Percentiles rank a stretch among this genome's conserved stretches.
Evolutionary conservation across 2,113 vertebrate genomes (phyloP).

Genomic region (Capricornis sumatraensis): DNA sequence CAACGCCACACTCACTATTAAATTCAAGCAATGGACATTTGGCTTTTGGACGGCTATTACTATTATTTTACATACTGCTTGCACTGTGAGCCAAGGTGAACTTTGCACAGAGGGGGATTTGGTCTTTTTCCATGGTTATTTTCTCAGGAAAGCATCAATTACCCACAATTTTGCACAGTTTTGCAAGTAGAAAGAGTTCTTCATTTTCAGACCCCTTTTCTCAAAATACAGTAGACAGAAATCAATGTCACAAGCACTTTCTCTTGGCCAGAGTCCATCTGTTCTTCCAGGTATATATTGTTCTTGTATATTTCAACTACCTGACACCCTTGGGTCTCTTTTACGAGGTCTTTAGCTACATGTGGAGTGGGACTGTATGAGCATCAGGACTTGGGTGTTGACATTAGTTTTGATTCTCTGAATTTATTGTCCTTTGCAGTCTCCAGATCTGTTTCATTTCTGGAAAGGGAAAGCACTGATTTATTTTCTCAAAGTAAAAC

Average conservation of each 20-base stretch:
- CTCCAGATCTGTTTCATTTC: not conserved
- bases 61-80: not conserved
- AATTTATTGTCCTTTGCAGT: not conserved
- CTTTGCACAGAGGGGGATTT: not conserved
- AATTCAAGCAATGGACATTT: not conserved
- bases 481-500: not conserved
- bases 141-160: not conserved
- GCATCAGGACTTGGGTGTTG: not conserved
- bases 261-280: not conserved
- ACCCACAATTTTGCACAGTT: not conserved
- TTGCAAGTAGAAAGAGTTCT: conserved; percentile 9
- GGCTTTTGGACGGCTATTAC: not conserved
- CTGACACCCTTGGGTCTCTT: not conserved
- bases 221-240: not conserved
- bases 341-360: not conserved
- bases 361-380: not conserved
- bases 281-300: not conserved
- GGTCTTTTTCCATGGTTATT: not conserved
- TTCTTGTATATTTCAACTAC: not conserved
- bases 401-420: not conserved
- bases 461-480: not conserved
- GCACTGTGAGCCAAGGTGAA: not conserved
- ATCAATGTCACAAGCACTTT: not conserved
- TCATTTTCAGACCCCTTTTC: not conserved
- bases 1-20: accelerated